Evolutionary conservation across 2,797 vertebrate species (phyloP).

Genomic region (Bucorvus abyssinicus): DNA sequence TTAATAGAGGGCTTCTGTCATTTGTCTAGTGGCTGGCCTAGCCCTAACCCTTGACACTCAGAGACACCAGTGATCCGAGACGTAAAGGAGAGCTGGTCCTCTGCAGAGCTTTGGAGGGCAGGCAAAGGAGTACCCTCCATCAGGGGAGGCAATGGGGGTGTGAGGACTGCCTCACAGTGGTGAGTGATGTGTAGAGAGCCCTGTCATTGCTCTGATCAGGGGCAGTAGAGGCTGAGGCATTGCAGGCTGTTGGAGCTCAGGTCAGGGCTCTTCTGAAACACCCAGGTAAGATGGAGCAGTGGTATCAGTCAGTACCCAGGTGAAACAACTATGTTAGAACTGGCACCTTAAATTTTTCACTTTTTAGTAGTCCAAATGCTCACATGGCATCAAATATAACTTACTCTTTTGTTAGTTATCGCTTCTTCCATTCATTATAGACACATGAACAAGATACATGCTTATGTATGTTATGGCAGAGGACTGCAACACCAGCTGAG

Average conservation of each 20-base stretch:
- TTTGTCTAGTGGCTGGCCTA: too few relatives aligned
- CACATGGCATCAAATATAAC: not conserved
- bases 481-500: not conserved
- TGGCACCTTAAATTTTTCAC: not conserved
- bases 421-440: not conserved
- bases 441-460: not conserved
- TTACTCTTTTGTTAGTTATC: not conserved
- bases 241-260: not conserved
- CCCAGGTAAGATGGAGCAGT: not conserved
- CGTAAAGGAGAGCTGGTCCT: rapidly evolving
- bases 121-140: not conserved
- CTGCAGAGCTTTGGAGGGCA: not conserved
- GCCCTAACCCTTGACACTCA: not conserved
- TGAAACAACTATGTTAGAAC: not conserved
- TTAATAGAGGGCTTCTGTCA: too few relatives aligned
- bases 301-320: not conserved
- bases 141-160: rapidly evolving
- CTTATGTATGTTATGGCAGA: not conserved
- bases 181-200: not conserved
- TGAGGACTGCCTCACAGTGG: rapidly evolving
- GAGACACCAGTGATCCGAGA: not conserved
- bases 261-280: not conserved
- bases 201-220: not conserved
- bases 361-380: rapidly evolving
- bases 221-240: not conserved